Evolutionary conservation across 2,113 vertebrate genomes (phyloP).

Genomic region (Anas platyrhynchos): DNA sequence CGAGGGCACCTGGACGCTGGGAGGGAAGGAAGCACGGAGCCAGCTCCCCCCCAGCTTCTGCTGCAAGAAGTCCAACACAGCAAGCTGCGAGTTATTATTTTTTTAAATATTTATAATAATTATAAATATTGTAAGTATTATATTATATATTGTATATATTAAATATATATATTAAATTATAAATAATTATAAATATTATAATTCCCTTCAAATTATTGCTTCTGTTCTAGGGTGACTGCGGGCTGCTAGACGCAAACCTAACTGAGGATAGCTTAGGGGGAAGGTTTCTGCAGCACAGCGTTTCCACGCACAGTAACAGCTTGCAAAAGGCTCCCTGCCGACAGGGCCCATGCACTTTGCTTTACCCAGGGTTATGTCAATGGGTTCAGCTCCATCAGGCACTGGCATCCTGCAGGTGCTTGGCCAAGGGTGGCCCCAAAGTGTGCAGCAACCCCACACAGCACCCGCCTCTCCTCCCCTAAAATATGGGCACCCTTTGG

Average conservation of each 20-base stretch:
- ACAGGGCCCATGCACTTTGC: no score
- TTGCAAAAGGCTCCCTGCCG: no score
- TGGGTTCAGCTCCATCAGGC: no score
- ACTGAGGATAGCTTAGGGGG: background rate
- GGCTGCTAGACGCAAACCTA: background rate
- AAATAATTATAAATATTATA: background rate
- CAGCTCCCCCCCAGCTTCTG: accelerated
- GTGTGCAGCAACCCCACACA: no score
- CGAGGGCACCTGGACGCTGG: accelerated
- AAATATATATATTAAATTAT: no score
- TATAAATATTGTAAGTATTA: no score
- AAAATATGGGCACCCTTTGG: accelerated
- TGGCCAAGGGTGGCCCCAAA: background rate
- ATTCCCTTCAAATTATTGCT: background rate
- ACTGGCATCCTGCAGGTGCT: background rate
- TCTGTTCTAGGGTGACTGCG: background rate
- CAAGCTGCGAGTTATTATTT: background rate
- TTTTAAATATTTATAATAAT: background rate
- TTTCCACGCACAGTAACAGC: background rate
- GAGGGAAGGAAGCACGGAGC: background rate
- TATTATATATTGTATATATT: no score
- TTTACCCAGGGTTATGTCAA: background rate
- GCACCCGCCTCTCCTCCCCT: background rate
- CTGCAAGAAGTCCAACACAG: background rate
- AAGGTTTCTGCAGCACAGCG: background rate